phyloP scores from a whole-genome alignment of 2,888 invertebrate genomes.

The Julus scanicus region DNA sequence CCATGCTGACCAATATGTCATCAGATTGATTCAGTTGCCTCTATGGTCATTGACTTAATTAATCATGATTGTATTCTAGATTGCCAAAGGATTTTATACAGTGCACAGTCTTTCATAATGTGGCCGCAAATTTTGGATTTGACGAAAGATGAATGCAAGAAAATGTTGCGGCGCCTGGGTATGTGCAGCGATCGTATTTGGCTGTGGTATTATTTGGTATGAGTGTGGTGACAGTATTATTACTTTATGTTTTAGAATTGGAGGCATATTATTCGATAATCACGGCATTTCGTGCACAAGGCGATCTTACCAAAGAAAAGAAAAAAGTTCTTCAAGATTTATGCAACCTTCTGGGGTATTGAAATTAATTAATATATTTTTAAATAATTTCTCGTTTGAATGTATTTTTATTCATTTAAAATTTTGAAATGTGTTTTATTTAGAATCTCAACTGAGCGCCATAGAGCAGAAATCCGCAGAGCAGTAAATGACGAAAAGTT shows the following conservation, averaged over 20 bases:
- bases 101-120: constrained; percentile 50
- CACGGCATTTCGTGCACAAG: constrained; percentile 91
- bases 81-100: background rate
- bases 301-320: constrained; percentile 85
- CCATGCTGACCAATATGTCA: too few species aligned
- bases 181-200: constrained; percentile 63
- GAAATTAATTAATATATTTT: background rate
- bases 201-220: background rate
- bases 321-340: constrained; percentile 85
- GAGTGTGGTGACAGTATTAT: background rate
- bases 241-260: constrained; percentile 73
- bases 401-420: background rate
- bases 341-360: constrained; percentile 73
- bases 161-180: constrained; percentile 88
- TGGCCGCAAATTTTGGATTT: constrained; percentile 83
- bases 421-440: constrained; percentile 62
- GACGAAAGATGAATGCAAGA: constrained; percentile 88
- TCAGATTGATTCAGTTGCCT: background rate
- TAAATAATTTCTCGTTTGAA: background rate
- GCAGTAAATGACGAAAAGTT: constrained; percentile 92
- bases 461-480: constrained; percentile 89
- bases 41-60: background rate
- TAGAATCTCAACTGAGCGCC: constrained; percentile 89
- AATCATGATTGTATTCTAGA: background rate
- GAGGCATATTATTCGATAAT: constrained; percentile 92